Evolutionary conservation across 1,140 invertebrate species (phyloP).

Genomic region (Zaprionus ornatus): DNA sequence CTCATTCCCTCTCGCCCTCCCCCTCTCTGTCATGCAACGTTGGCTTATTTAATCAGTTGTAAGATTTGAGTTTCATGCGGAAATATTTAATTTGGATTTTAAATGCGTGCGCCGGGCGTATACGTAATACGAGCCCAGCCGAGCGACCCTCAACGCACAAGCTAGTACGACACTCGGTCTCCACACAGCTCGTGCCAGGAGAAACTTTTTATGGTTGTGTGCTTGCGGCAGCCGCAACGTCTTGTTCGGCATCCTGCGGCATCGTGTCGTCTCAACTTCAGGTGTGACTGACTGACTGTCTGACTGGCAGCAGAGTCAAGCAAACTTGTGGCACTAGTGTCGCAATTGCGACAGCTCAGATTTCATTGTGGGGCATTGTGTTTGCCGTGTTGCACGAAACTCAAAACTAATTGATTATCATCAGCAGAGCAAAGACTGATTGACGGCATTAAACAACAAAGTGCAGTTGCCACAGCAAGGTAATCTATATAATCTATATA

Average conservation of each 20-base stretch:
- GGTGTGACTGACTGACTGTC: slow-evolving; percentile 49
- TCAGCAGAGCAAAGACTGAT: not conserved
- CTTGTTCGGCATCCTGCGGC: slow-evolving; percentile 27
- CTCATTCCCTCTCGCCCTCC: not conserved
- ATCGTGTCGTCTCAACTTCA: slow-evolving; percentile 29
- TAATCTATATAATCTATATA: no score
- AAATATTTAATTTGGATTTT: slow-evolving; percentile 83
- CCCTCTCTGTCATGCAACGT: slow-evolving; percentile 23
- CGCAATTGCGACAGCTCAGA: slow-evolving; percentile 61
- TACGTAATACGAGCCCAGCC: slow-evolving; percentile 54
- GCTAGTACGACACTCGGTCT: slow-evolving; percentile 21
- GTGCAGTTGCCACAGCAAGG: not conserved
- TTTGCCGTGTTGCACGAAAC: no score
- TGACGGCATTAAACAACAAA: not conserved
- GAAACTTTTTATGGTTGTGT: slow-evolving; percentile 54
- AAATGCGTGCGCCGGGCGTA: slow-evolving; percentile 72
- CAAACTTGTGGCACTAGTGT: slow-evolving; percentile 56
- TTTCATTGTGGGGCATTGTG: no score
- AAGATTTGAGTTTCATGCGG: slow-evolving; percentile 80
- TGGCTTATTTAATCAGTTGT: slow-evolving; percentile 81
- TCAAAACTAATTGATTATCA: slow-evolving; percentile 25
- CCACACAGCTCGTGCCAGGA: slow-evolving; percentile 9
- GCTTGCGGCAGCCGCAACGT: slow-evolving; percentile 49
- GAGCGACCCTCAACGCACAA: slow-evolving; percentile 55
- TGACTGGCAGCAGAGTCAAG: slow-evolving; percentile 9